Evolutionary conservation across 2,113 vertebrate genomes (phyloP).

Genomic region (Rhagologus leucostigma): DNA sequence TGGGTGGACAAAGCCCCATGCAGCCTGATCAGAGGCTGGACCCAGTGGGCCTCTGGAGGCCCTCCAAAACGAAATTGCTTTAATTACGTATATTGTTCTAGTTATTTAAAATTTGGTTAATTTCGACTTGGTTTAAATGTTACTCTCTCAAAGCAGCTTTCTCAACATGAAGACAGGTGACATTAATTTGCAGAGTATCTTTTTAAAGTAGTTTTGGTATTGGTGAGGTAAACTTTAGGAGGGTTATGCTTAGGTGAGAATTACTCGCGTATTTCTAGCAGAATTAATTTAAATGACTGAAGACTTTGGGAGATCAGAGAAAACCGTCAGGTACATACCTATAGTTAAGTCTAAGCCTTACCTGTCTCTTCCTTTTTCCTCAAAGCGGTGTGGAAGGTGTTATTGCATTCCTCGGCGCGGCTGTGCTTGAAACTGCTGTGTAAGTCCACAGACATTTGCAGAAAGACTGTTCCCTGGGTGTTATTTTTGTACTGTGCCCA

Average conservation of each 20-base stretch:
- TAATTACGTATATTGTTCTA: neutral
- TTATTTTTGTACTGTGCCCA: fast-evolving
- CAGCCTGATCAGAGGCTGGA: neutral
- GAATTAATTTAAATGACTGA: neutral
- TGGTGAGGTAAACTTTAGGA: neutral
- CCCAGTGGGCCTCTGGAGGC: neutral
- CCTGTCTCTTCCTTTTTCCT: neutral
- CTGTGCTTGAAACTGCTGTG: neutral
- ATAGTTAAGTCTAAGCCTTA: neutral
- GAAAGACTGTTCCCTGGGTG: neutral
- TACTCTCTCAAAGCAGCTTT: neutral
- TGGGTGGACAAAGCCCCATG: fast-evolving
- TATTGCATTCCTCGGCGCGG: neutral
- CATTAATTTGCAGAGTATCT: neutral
- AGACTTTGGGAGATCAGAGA: neutral
- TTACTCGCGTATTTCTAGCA: fast-evolving
- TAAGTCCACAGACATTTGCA: neutral
- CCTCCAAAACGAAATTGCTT: neutral
- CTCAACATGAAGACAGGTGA: neutral
- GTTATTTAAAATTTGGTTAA: neutral
- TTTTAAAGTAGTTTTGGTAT: neutral
- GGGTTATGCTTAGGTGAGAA: neutral
- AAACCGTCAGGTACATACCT: neutral
- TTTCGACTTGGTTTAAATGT: neutral
- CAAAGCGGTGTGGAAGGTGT: neutral